Conservation (phyloP, 1,140 invertebrate species). For the Antheraea pernyi region DNA sequence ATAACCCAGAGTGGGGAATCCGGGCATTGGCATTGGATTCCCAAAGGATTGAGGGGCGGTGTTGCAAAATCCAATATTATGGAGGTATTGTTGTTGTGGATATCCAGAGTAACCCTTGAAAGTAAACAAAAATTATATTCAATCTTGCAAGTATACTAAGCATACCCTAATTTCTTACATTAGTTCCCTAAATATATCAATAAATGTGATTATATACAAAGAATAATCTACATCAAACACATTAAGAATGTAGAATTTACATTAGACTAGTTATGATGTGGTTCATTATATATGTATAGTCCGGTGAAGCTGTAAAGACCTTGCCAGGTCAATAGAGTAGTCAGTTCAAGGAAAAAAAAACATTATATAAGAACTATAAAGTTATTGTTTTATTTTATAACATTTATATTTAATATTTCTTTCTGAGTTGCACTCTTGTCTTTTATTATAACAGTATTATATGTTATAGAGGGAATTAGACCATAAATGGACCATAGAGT, state of each 20-base stretch:
- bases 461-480: too few species aligned
- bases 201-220: not conserved
- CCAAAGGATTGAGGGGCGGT: slow-evolving; percentile 74
- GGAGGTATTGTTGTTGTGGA: slow-evolving; percentile 63
- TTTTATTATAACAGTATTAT: too few species aligned
- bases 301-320: too few species aligned
- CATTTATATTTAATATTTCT: too few species aligned
- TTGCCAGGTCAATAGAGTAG: too few species aligned
- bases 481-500: too few species aligned
- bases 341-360: too few species aligned
- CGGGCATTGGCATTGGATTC: slow-evolving; percentile 73
- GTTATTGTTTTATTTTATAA: too few species aligned
- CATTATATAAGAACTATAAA: too few species aligned
- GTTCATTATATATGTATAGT: too few species aligned
- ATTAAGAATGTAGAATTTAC: not conserved
- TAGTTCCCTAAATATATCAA: not conserved
- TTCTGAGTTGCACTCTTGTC: too few species aligned
- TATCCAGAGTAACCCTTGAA: slow-evolving; percentile 72
- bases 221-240: not conserved
- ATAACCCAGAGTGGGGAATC: slow-evolving; percentile 55
- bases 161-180: not conserved
- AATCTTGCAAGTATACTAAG: not conserved
- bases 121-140: slow-evolving; percentile 49
- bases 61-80: slow-evolving; percentile 77
- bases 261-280: not conserved